A percentile compares a stretch with the other conserved stretches of the same genome.
Conservation (phyloP, 2,797 vertebrate species). For the Distichodus sexfasciatus region DNA sequence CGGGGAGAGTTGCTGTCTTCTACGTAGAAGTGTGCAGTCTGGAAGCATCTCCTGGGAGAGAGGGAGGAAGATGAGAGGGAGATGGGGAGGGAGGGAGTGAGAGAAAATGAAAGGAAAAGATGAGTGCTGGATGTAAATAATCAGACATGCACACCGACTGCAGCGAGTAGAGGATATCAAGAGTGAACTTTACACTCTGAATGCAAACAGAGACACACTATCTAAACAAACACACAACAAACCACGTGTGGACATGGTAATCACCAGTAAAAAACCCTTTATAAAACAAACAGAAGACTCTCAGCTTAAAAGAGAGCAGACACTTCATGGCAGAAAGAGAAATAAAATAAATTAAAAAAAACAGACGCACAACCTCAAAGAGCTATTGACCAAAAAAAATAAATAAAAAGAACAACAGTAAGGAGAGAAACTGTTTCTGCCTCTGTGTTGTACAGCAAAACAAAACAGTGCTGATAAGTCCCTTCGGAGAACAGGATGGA, state of each 20-base stretch:
- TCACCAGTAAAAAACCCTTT: conserved; percentile 18
- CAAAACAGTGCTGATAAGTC: conserved; percentile 25
- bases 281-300: conserved; percentile 16
- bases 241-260: background rate
- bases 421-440: conserved; percentile 36
- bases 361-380: too few species aligned
- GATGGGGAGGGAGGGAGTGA: background rate
- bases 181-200: conserved; percentile 56
- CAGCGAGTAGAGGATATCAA: too few species aligned
- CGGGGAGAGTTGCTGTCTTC: conserved; percentile 89
- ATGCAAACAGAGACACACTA: conserved; percentile 20
- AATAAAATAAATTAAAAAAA: background rate
- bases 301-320: conserved; percentile 2
- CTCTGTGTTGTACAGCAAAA: conserved; percentile 16
- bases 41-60: conserved; percentile 88
- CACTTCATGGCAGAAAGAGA: background rate
- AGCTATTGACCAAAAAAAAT: too few species aligned
- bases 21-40: conserved; percentile 92
- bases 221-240: conserved; percentile 21
- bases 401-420: background rate
- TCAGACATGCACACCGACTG: too few species aligned
- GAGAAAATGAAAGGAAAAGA: too few species aligned
- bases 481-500: background rate
- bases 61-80: background rate
- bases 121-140: too few species aligned